Evolutionary conservation across 1,140 invertebrate species (phyloP).

Genomic region (Carcinoscorpius rotundicauda): DNA sequence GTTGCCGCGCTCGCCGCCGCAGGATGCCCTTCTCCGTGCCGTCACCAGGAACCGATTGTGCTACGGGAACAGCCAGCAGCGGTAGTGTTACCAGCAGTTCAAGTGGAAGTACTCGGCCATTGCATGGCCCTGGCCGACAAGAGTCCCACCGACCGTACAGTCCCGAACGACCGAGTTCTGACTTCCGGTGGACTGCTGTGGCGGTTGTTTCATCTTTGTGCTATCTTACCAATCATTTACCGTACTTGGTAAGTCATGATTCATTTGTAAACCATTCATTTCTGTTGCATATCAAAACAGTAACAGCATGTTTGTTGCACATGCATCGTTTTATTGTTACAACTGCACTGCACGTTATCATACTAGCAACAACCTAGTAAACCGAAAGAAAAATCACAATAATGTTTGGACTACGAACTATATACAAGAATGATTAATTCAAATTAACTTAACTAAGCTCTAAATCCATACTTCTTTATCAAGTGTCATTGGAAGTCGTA

Average conservation of each 20-base stretch:
- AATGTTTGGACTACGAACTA: too few relatives aligned
- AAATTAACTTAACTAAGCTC: too few relatives aligned
- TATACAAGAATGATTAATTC: too few relatives aligned
- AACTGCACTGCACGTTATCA: too few relatives aligned
- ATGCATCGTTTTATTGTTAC: too few relatives aligned
- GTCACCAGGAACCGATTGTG: slow-evolving; percentile 4
- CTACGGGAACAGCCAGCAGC: slow-evolving; percentile 1
- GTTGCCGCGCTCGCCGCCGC: slow-evolving; percentile 18
- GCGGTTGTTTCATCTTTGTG: slow-evolving; percentile 36
- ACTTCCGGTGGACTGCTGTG: slow-evolving; percentile 38
- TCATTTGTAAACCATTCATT: too few relatives aligned
- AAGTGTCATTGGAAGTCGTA: too few relatives aligned
- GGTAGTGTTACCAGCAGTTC: slow-evolving; percentile 19
- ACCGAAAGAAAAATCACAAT: too few relatives aligned
- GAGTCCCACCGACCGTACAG: slow-evolving; percentile 23
- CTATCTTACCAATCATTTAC: slow-evolving; percentile 42
- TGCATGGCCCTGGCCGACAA: slow-evolving; percentile 26
- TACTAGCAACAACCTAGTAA: too few relatives aligned
- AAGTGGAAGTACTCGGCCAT: slow-evolving; percentile 23
- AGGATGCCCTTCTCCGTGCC: slow-evolving; percentile 22
- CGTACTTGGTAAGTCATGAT: slow-evolving; percentile 39
- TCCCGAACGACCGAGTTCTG: slow-evolving; percentile 17
- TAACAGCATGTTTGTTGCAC: too few relatives aligned
- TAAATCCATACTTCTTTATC: too few relatives aligned
- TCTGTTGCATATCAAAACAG: too few relatives aligned